These are phyloP conservation scores for Coelopa frigida DNA, from an alignment of 1,140 invertebrate genomes.

Conservation along the genomic window DNA sequence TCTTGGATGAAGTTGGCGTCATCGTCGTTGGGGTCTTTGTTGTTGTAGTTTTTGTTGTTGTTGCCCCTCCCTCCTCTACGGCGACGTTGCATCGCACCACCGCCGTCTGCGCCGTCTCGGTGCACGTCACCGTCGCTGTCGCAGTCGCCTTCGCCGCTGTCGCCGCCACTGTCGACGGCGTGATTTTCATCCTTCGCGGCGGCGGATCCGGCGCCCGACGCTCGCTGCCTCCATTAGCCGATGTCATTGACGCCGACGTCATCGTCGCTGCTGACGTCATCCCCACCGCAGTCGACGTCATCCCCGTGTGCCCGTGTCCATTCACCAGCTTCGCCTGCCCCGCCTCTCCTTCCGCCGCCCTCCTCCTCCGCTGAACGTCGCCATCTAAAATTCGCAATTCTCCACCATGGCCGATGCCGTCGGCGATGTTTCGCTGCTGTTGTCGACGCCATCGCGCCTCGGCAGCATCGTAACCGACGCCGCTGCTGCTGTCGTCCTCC, in stretches of 20 bases:
- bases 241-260: no score
- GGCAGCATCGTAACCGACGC: constrained; percentile 17
- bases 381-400: constrained; percentile 36
- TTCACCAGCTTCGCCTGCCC: constrained; percentile 17
- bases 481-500: constrained; percentile 31
- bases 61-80: no score
- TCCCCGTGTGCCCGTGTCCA: no score
- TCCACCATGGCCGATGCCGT: constrained; percentile 14
- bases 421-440: constrained; percentile 13
- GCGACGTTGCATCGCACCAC: no score
- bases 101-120: no score
- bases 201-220: constrained; percentile 24
- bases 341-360: no score
- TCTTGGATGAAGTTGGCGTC: neutral
- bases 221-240: no score
- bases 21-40: constrained; percentile 11
- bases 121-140: constrained; percentile 17
- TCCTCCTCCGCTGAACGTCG: no score
- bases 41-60: constrained; percentile 10
- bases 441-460: no score
- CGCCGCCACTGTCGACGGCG: constrained; percentile 9
- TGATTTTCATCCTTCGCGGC: constrained; percentile 24
- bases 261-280: no score
- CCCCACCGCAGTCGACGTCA: no score
- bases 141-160: neutral